Conservation (phyloP, 2,888 invertebrate genomes). For the Exephanes ischioxanthus region DNA sequence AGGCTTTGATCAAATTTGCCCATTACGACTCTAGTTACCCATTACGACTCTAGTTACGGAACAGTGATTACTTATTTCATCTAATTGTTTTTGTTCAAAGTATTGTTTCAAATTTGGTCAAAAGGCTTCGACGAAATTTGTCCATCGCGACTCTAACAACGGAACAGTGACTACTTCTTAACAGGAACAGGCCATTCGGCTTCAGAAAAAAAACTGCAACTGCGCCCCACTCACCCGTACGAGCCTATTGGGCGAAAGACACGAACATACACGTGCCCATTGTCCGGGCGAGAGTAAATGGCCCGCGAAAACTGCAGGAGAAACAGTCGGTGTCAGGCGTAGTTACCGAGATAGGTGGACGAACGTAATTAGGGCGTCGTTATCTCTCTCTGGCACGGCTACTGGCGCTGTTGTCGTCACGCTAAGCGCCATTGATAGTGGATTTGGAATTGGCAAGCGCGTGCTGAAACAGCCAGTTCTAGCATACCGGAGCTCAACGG, state of each 20-base stretch:
- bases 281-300: conserved; percentile 12
- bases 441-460: conserved; percentile 62
- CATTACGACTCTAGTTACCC: too few species aligned
- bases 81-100: too few species aligned
- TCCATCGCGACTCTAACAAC: background rate
- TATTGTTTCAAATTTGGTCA: too few species aligned
- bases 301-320: conserved; percentile 17
- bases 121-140: too few species aligned
- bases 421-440: conserved; percentile 67
- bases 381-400: conserved; percentile 65
- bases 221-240: background rate
- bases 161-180: background rate
- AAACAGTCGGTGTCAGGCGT: conserved; percentile 30
- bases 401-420: conserved; percentile 52
- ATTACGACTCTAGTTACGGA: too few species aligned
- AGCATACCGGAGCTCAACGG: conserved; percentile 28
- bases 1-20: too few species aligned
- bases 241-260: background rate
- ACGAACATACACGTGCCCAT: background rate
- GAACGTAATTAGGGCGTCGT: conserved; percentile 66
- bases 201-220: background rate
- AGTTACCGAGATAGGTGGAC: conserved; percentile 47
- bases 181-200: background rate
- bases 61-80: too few species aligned
- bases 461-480: conserved; percentile 34